Evolutionary conservation across 2,888 invertebrate species (phyloP), one percentile per base, ranked within the genome.

Genomic region (Xestobium rufovillosum): DNA sequence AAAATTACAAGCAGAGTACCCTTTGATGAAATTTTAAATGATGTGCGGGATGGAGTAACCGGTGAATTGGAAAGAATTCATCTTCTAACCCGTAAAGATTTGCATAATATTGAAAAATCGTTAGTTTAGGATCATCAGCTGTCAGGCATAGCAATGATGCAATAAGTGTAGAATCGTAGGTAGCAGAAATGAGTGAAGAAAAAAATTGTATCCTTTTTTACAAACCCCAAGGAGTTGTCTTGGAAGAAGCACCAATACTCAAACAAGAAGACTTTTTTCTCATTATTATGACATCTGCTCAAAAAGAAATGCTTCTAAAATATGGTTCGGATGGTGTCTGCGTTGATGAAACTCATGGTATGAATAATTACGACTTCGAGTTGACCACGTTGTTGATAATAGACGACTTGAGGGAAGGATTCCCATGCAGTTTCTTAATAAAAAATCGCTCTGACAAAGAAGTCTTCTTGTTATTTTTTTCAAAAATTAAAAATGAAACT

Each of bases 1-100:
- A 38, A 38, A 34, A 34, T 38, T 13, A 27, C 34, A 16, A 8
- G 14, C 8, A 34, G 26, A 34, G 12, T 38, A 15, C 38, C 38
- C 4, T 36, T 38, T 25, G 26, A 38, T 15, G 26, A 11, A 3
- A 26, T 38, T 16, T 14, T 38, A 11, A 15, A 38, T 26, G 38
- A 36, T 14, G 13, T 38, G 9, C 38, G 34, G 4, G 34, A 38
- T 14, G 34, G 26, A 12, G 11, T 36, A 14, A 12, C 15, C 10
- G 15, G 32, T 31, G 17, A 13, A 15, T 11, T 36, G 12, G 15
- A 36, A n/a, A 15, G 37, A 19, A 6, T 37, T 8, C 37, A 37
- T 35, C 23, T 37, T 6, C 12, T 35, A 8, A 35, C 37, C 9
- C 15, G 23, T 34, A 37, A 37, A 34, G 37, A 37, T 13, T 25